Evolutionary conservation across 2,113 vertebrate species (phyloP).

Genomic region (Chionomys nivalis): DNA sequence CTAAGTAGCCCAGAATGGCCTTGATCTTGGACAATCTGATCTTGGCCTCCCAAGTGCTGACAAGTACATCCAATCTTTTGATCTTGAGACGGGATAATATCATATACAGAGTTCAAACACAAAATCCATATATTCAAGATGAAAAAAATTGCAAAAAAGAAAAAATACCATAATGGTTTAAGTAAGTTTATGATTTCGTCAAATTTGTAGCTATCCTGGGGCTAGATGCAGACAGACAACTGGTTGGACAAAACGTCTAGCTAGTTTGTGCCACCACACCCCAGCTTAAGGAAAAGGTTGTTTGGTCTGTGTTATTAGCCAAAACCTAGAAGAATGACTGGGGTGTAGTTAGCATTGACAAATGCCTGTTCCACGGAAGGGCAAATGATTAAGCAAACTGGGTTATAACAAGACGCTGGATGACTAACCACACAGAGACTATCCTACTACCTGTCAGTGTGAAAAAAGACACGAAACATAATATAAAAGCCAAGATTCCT

Average conservation of each 20-base stretch:
- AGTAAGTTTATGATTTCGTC: neutral
- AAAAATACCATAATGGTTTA: neutral
- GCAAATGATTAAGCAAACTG: conserved; percentile 24
- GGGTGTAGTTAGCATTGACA: neutral
- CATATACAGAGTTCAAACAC: neutral
- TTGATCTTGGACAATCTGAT: neutral
- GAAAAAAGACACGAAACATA: neutral
- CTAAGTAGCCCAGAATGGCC: neutral
- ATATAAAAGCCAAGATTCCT: conserved; percentile 22
- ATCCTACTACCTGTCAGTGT: neutral
- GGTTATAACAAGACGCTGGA: neutral
- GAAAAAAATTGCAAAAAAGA: neutral
- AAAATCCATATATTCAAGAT: neutral
- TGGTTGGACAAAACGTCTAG: neutral
- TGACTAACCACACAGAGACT: conserved; percentile 44
- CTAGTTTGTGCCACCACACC: neutral
- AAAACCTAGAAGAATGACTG: neutral
- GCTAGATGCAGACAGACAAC: no score
- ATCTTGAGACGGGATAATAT: neutral
- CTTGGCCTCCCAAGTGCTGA: neutral
- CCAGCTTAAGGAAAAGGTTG: neutral
- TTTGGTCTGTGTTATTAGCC: neutral
- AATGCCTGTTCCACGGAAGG: conserved; percentile 43
- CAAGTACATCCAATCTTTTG: neutral
- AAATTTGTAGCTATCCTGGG: neutral